Conservation (phyloP, 2,113 vertebrate species). For the Orycteropus afer region DNA sequence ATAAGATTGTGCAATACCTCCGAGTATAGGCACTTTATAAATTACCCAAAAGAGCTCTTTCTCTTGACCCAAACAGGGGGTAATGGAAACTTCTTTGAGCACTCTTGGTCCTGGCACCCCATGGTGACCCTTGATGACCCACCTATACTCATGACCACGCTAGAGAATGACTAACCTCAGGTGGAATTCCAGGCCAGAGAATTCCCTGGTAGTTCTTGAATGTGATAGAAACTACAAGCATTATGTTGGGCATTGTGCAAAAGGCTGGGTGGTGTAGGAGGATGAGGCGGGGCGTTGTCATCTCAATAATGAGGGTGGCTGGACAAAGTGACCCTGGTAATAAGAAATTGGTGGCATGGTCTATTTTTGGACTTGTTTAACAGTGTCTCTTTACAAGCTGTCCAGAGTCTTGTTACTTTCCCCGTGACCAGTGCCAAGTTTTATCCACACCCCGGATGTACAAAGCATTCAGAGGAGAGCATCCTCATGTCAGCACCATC, state of each 20-base stretch:
- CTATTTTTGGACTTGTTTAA: neutral
- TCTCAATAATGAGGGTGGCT: neutral
- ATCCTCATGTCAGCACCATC: neutral
- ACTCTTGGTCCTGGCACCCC: slow-evolving; percentile 78
- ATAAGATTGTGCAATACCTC: slow-evolving; percentile 99
- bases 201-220: neutral
- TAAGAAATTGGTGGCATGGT: neutral
- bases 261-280: neutral
- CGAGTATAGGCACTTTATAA: slow-evolving; percentile 96
- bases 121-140: neutral
- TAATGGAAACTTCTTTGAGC: slow-evolving; percentile 89
- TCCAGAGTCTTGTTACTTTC: neutral
- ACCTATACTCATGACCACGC: slow-evolving; percentile 37
- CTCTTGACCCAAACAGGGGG: slow-evolving; percentile 94
- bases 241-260: slow-evolving; percentile 46
- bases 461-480: neutral
- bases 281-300: neutral
- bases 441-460: neutral
- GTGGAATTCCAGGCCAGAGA: slow-evolving; percentile 18
- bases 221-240: slow-evolving; percentile 38
- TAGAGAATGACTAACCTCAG: slow-evolving; percentile 60
- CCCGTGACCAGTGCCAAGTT: neutral
- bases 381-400: neutral
- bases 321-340: neutral
- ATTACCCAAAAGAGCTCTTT: slow-evolving; percentile 96